Evolutionary conservation across 2,797 vertebrate species (phyloP).

Genomic region (Siniperca obscura): DNA sequence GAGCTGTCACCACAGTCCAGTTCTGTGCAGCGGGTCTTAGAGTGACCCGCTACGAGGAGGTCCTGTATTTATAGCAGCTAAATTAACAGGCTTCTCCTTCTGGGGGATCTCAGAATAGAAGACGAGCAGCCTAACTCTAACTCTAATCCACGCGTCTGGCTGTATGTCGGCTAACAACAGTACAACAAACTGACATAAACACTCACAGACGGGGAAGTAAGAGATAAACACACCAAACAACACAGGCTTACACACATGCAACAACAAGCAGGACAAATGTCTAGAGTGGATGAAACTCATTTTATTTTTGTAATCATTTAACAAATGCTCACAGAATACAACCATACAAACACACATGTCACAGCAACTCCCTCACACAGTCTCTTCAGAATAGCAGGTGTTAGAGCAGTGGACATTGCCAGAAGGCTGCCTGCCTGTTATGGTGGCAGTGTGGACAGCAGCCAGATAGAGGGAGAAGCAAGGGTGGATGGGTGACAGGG

Average conservation of each 20-base stretch:
- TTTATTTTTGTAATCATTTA: slow-evolving; percentile 25
- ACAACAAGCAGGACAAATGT: slow-evolving; percentile 11
- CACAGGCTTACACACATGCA: not conserved
- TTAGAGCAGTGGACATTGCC: slow-evolving; percentile 57
- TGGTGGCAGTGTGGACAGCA: slow-evolving; percentile 34
- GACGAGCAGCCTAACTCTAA: slow-evolving; percentile 62
- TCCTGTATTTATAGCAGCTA: slow-evolving; percentile 79
- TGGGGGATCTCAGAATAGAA: slow-evolving; percentile 76
- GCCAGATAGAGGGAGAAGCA: slow-evolving; percentile 46
- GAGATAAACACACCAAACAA: slow-evolving; percentile 40
- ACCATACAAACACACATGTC: slow-evolving; percentile 9
- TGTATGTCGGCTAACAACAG: slow-evolving; percentile 32
- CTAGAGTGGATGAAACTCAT: not conserved
- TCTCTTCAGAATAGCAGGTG: slow-evolving; percentile 65
- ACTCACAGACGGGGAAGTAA: slow-evolving; percentile 6
- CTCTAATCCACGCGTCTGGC: slow-evolving; percentile 61
- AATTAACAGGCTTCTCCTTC: slow-evolving; percentile 77
- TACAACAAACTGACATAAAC: slow-evolving; percentile 32
- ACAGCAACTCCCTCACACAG: slow-evolving; percentile 10
- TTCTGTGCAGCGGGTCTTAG: slow-evolving; percentile 47
- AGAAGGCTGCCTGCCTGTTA: slow-evolving; percentile 38
- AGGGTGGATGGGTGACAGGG: slow-evolving; percentile 36
- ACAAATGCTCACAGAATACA: slow-evolving; percentile 6
- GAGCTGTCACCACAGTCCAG: slow-evolving; percentile 49
- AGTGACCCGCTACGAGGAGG: slow-evolving; percentile 63